phyloP scores from a whole-genome alignment of 2,113 vertebrate species.

The Brachypteracias leptosomus region DNA sequence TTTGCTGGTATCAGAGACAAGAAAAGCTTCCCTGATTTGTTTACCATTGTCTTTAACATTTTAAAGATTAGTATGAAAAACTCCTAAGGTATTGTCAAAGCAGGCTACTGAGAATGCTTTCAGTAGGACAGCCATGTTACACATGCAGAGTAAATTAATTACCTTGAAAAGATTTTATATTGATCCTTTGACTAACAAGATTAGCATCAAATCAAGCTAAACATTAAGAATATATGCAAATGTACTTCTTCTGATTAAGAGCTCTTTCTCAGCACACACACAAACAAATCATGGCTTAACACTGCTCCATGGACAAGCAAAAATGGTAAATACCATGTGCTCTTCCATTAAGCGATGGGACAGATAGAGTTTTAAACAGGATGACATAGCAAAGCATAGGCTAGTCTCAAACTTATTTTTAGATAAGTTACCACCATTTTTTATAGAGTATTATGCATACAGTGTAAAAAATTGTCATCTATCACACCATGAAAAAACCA shows the following conservation, averaged over 20 bases:
- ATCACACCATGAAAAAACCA: background rate
- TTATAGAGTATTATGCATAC: background rate
- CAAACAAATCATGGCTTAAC: background rate
- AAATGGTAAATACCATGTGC: background rate
- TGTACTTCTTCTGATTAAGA: background rate
- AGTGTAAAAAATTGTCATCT: background rate
- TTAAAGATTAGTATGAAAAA: background rate
- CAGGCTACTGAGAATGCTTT: background rate
- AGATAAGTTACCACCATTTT: background rate
- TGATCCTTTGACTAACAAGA: background rate
- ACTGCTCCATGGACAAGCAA: background rate
- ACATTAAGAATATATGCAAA: background rate
- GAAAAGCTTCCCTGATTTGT: background rate
- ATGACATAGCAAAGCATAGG: too few species aligned
- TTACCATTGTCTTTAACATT: background rate
- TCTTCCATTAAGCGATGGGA: background rate
- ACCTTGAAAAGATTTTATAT: background rate
- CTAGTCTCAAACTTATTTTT: background rate
- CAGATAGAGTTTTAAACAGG: background rate
- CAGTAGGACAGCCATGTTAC: background rate
- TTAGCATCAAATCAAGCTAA: background rate
- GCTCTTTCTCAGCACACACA: rapidly evolving
- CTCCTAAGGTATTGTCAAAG: background rate
- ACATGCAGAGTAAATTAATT: background rate
- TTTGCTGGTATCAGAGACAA: background rate